A percentile compares a stretch with the other conserved stretches of the same genome.
Conservation (phyloP, 2,888 invertebrate species). For the Mantis religiosa region DNA sequence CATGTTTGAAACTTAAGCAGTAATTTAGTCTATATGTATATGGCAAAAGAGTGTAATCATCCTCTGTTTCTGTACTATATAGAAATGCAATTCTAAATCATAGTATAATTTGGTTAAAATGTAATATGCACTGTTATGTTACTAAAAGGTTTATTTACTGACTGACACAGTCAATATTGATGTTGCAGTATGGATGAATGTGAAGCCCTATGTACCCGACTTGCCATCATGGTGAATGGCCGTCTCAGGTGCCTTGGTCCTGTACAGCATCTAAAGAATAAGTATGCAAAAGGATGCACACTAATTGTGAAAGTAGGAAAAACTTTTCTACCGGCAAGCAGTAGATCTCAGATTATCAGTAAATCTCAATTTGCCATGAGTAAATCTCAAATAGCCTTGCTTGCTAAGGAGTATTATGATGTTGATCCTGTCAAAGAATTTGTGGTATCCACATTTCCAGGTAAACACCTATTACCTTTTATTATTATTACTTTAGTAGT, state of each 20-base stretch:
- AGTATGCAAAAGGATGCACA: constrained; percentile 64
- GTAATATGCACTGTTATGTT: background rate
- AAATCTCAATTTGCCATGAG: too few relatives aligned
- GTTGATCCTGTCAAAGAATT: constrained; percentile 40
- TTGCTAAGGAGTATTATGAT: constrained; percentile 23
- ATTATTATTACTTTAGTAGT: too few relatives aligned
- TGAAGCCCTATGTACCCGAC: constrained; percentile 73
- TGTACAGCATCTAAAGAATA: constrained; percentile 71
- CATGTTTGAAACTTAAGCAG: too few relatives aligned
- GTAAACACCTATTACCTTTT: background rate
- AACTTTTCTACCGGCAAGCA: background rate
- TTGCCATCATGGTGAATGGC: constrained; percentile 81
- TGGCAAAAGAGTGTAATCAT: too few relatives aligned
- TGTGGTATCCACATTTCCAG: constrained; percentile 36
- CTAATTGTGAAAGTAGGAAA: constrained; percentile 48
- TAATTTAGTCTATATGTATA: too few relatives aligned
- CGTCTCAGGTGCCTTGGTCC: constrained; percentile 69
- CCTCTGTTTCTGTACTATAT: too few relatives aligned
- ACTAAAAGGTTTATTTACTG: background rate
- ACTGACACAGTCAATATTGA: background rate
- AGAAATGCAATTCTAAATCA: background rate
- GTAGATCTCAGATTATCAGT: background rate
- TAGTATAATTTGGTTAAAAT: too few relatives aligned
- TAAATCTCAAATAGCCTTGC: background rate
- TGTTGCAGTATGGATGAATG: constrained; percentile 74